Evolutionary conservation across 30 jellyfish, hydroid and myxozoan genomes (phyloP), one percentile per base, ranked within the genome.

Genomic region (Sanderia malayensis): DNA sequence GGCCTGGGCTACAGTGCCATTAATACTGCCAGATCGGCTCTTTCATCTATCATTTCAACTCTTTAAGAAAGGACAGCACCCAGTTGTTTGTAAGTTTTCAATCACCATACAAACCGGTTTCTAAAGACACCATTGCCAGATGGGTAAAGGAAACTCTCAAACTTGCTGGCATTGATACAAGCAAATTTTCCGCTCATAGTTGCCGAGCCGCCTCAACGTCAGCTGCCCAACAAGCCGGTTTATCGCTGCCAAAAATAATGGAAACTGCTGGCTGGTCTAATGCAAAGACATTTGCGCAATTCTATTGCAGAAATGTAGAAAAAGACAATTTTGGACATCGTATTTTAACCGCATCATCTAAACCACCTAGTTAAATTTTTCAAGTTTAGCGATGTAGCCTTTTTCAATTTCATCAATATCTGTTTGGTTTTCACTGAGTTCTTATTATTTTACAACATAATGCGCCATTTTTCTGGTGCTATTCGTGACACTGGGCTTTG

Each of bases 151-250:
- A 9, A 9, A 61, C 73, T 20, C 73, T 61, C 24, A 55, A 55
- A 55, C 24, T 15, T 23, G 24, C 67, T 23, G 67, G 67, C 24
- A 19, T 55, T 15, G 67, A 55, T 55, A 55, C 29, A 55, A 23
- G 9, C 11, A 55, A 55, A 23, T 55, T 55, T 55, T 15, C 8
- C 15, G 55, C 55, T 6, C 55, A 11, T 67, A 61, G 85, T 34
- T 34, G 46, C 57, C 27, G 85, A 34, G 76, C 85, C 8, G 82
- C 82, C 6, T 8, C 70, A 8, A 71, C 83, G n/a, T 71, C 83
- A 7, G 74, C 73, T 8, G 76, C 83, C 2, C 21, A 71, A 23
- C 26, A 19, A 13, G 32, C 67, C 8, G 22, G 32, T 2, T 18
- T 53, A 30, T 18, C 53, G 17, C 20, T 71, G 26, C n/a, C 57